Base-by-base conservation (phyloP, 2,113 vertebrate species). In the Corydoras sp. region DNA sequence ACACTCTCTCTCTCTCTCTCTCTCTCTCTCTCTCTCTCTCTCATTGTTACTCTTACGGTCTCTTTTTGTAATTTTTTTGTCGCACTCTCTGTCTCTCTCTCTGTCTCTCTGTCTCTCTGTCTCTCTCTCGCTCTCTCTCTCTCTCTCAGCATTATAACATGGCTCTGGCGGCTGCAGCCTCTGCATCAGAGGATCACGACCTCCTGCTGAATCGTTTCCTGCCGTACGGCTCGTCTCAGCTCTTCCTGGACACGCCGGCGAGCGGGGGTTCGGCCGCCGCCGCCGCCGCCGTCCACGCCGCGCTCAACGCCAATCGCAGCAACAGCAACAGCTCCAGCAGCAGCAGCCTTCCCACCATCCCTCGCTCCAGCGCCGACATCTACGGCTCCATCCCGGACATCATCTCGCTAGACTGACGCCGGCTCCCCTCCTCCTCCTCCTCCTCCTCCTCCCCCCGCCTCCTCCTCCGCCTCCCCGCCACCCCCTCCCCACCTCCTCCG, bases 341-440 rank as follows among this genome's bases (percentile, higher is more conserved):
- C 88, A 93, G 93, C 88, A 85, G 91, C 76, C 92, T 92, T 82
- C 7, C 89, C 1, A 71, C 89, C 49, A 79, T 90, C 65, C 73
- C 84, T 76, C 78, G 93, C 71, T 89, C 91, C 80, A 74, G 83
- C 86, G 71, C 92, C 0, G 96, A 99, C 77, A 92, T 98, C 83
- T 99, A 97, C n/a, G 92, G 95, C 68, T 90, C 94, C 82, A 96
- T 99, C 62, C 93, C 96, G 0, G 96, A 99, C 69, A 93, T 99
- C 66, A 99, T 99, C 79, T 98, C 96, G 0, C 89, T 99, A 91
- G 96, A 99, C 93, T 98, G 92, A 91, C 18, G 18, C 18, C 18
- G 18, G 18, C 18, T 24, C 18, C 18, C 18, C 18, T 24, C 18
- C 18, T 24, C 18, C 18, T 24, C 18, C 18, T 24, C 18, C 18